Evolutionary conservation across 2,888 invertebrate genomes (phyloP).

Genomic region (Blastobasis adustella): DNA sequence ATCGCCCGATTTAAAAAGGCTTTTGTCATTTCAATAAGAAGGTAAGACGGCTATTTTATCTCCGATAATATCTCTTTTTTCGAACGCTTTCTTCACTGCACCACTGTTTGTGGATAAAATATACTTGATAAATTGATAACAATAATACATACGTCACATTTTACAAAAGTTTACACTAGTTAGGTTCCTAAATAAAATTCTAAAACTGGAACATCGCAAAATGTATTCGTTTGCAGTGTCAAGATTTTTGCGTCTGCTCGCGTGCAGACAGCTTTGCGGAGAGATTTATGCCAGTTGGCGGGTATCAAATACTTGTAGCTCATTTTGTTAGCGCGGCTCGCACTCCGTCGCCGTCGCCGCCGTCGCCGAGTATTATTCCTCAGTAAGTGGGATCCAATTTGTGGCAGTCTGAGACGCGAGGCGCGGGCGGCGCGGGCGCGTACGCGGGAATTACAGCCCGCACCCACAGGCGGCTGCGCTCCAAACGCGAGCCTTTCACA

Average conservation of each 20-base stretch:
- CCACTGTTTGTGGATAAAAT: too few relatives aligned
- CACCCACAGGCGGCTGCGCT: conserved; percentile 26
- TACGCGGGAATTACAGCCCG: conserved; percentile 29
- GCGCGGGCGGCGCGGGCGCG: not conserved
- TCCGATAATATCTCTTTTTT: too few relatives aligned
- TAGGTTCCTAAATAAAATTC: too few relatives aligned
- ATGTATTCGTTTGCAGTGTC: not conserved
- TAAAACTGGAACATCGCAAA: too few relatives aligned
- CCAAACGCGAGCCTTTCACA: conserved; percentile 24
- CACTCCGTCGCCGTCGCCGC: conserved; percentile 17
- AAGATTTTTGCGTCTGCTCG: not conserved
- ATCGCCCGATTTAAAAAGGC: not conserved
- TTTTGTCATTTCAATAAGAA: not conserved
- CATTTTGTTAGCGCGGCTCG: conserved; percentile 15
- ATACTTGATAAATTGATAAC: too few relatives aligned
- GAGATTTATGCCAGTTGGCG: not conserved
- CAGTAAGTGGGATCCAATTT: conserved; percentile 40
- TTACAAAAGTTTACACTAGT: too few relatives aligned
- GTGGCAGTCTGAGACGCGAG: conserved; percentile 22
- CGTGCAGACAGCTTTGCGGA: not conserved
- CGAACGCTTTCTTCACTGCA: too few relatives aligned
- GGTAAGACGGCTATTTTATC: too few relatives aligned
- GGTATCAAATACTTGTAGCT: conserved; percentile 1
- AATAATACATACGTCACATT: too few relatives aligned
- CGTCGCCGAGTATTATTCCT: conserved; percentile 25